Conservation (phyloP, 1,140 invertebrate species). For the Pristionchus pacificus region DNA sequence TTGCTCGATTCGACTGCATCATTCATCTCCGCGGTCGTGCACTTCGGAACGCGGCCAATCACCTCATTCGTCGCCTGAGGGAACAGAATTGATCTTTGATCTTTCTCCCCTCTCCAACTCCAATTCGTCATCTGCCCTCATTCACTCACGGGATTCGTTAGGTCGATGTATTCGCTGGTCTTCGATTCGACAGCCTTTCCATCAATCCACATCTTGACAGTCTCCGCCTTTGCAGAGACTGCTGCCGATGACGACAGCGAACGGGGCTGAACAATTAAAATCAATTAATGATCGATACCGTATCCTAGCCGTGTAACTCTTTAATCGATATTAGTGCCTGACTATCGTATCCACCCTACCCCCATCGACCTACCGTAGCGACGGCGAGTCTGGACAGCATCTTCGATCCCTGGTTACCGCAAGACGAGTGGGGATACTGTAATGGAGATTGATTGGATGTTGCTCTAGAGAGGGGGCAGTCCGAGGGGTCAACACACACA, state of each 20-base stretch:
- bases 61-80: constrained; percentile 68
- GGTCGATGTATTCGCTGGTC: constrained; percentile 52
- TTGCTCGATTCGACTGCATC: constrained; percentile 79
- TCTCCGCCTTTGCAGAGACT: constrained; percentile 12
- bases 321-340: too few species aligned
- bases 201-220: constrained; percentile 57
- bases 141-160: constrained; percentile 52
- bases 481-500: too few species aligned
- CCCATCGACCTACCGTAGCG: too few species aligned
- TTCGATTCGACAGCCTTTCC: constrained; percentile 55
- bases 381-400: too few species aligned
- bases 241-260: neutral
- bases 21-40: constrained; percentile 85
- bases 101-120: too few species aligned
- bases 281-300: too few species aligned
- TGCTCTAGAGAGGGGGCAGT: too few species aligned
- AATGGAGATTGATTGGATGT: too few species aligned
- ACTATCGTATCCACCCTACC: too few species aligned
- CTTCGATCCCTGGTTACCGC: too few species aligned
- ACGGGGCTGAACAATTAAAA: neutral
- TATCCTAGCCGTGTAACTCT: too few species aligned
- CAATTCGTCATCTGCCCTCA: neutral
- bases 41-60: constrained; percentile 78
- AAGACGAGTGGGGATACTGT: too few species aligned
- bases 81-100: constrained; percentile 7